phyloP scores from a whole-genome alignment of 1,140 invertebrate genomes.

The Papilio glaucus region DNA sequence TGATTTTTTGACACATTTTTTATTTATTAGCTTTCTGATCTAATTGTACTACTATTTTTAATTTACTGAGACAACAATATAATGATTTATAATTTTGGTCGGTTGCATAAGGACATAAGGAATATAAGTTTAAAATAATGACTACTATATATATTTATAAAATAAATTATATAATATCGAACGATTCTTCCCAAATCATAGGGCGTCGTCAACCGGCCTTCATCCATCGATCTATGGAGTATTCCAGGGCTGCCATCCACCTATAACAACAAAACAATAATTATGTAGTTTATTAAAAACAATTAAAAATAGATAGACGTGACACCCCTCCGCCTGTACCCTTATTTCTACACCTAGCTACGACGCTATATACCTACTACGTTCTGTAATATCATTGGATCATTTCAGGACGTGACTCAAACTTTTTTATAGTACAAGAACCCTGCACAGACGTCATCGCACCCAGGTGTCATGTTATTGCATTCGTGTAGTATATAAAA shows the following conservation, averaged over 20 bases:
- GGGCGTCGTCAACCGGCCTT: conserved; percentile 90
- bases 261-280: conserved; percentile 84
- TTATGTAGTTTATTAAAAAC: background rate
- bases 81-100: conserved; percentile 39
- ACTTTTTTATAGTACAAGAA: too few species aligned
- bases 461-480: too few species aligned
- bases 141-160: conserved; percentile 45
- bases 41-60: background rate
- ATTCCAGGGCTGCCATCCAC: conserved; percentile 96
- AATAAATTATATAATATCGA: conserved; percentile 66
- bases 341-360: too few species aligned
- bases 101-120: conserved; percentile 45
- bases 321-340: too few species aligned
- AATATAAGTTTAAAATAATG: conserved; percentile 42
- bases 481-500: too few species aligned
- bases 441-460: too few species aligned
- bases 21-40: background rate
- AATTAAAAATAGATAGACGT: too few species aligned
- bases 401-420: too few species aligned
- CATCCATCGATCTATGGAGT: conserved; percentile 98
- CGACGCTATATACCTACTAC: too few species aligned
- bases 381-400: too few species aligned
- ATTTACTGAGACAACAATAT: background rate
- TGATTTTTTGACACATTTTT: background rate
- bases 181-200: conserved; percentile 57